phyloP scores from a whole-genome alignment of 2,888 invertebrate species.

The Apotomis betuletana region DNA sequence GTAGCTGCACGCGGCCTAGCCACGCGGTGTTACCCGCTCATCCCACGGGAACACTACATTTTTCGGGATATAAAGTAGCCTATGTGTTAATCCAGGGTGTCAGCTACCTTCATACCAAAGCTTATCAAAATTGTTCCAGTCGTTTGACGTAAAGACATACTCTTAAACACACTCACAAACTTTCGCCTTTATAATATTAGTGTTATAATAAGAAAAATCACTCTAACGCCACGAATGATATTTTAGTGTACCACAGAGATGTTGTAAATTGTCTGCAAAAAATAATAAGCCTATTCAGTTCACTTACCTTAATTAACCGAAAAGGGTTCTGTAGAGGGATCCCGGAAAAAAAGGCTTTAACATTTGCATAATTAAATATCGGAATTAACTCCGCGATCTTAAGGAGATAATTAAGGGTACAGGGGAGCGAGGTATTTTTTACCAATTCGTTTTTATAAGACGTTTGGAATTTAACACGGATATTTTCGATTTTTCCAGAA shows the following conservation, averaged over 20 bases:
- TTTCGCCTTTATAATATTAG: no score
- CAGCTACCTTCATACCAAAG: no score
- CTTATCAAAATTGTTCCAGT: no score
- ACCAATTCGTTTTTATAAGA: conserved; percentile 53
- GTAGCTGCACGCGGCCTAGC: no score
- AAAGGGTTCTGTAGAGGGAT: conserved; percentile 52
- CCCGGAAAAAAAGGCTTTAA: conserved; percentile 60
- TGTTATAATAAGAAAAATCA: background rate
- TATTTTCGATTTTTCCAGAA: conserved; percentile 59
- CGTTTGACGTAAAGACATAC: no score
- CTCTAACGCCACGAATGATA: background rate
- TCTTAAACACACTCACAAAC: no score
- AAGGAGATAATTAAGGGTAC: conserved; percentile 68
- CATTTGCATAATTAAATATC: conserved; percentile 76
- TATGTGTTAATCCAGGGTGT: no score
- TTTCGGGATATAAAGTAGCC: no score
- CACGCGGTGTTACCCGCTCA: no score
- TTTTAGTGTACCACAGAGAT: background rate
- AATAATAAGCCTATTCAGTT: conserved; percentile 48
- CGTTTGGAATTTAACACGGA: conserved; percentile 52
- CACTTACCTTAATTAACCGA: conserved; percentile 58
- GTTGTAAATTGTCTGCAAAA: conserved; percentile 36
- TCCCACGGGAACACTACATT: no score
- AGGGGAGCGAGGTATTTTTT: conserved; percentile 57
- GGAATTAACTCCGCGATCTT: conserved; percentile 63